phyloP scores from a whole-genome alignment of 2,888 invertebrate species.

The Caenorhabditis parvicauda region DNA sequence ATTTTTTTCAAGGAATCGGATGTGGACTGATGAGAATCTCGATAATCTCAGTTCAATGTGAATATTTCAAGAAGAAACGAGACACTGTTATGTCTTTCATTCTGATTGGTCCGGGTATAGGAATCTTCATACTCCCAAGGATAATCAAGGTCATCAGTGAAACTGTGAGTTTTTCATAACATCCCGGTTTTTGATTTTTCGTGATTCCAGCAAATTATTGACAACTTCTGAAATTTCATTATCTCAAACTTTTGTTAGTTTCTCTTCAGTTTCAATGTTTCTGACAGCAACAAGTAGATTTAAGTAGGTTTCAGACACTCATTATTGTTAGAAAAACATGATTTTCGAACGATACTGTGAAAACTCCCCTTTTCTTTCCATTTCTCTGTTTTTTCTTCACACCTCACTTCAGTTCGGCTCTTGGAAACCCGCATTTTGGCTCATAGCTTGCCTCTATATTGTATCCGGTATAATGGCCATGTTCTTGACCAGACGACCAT shows the following conservation, averaged over 20 bases:
- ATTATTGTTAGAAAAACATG: no score
- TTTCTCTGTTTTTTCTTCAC: no score
- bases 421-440: constrained; percentile 30
- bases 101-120: constrained; percentile 41
- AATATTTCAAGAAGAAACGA: constrained; percentile 34
- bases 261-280: constrained; percentile 11
- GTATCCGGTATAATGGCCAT: constrained; percentile 28
- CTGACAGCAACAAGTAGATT: no score
- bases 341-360: no score
- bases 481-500: constrained; percentile 28
- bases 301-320: no score
- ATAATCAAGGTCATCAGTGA: constrained; percentile 26
- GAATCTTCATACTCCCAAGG: constrained; percentile 36
- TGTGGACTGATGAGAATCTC: constrained; percentile 43
- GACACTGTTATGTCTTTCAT: constrained; percentile 34
- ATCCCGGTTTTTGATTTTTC: constrained; percentile 5
- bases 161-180: no score
- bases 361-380: no score
- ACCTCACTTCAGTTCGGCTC: constrained; percentile 20
- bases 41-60: constrained; percentile 42
- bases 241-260: background rate
- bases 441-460: constrained; percentile 25
- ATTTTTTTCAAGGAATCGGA: constrained; percentile 36
- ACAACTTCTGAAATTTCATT: constrained; percentile 3
- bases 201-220: constrained; percentile 1